These are phyloP conservation scores for Choloepus didactylus DNA, from an alignment of 2,797 vertebrate genomes.

Conservation along the genomic window DNA sequence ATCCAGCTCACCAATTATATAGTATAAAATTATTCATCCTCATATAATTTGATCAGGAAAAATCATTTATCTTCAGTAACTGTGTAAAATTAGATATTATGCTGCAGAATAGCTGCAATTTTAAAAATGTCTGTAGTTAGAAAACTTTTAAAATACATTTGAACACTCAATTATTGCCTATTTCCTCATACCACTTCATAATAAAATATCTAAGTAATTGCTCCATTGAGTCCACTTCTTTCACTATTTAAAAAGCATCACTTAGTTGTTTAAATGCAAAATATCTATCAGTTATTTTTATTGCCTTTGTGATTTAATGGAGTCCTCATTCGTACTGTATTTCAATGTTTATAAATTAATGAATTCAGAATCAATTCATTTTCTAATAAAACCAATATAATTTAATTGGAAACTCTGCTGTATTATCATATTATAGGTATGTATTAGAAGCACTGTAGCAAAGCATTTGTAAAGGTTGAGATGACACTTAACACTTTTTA, in stretches of 20 bases:
- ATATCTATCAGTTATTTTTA: constrained; percentile 75
- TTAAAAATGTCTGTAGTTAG: constrained; percentile 84
- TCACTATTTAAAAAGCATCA: constrained; percentile 80
- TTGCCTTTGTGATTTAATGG: constrained; percentile 71
- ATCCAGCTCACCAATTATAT: constrained; percentile 90
- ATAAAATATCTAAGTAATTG: constrained; percentile 84
- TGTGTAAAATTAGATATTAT: constrained; percentile 89
- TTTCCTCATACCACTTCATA: constrained; percentile 85
- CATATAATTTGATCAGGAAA: constrained; percentile 90
- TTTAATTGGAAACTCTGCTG: constrained; percentile 65
- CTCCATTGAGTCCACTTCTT: constrained; percentile 84
- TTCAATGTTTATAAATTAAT: constrained; percentile 83
- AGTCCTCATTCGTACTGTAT: constrained; percentile 69
- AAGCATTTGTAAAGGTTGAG: constrained; percentile 50
- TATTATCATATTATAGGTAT: constrained; percentile 37
- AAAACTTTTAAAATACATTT: constrained; percentile 85
- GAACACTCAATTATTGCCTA: constrained; percentile 84
- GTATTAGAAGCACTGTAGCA: constrained; percentile 27
- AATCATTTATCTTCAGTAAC: constrained; percentile 90
- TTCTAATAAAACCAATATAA: constrained; percentile 76
- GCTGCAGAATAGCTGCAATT: constrained; percentile 85
- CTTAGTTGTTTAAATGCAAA: constrained; percentile 84
- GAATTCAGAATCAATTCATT: constrained; percentile 80
- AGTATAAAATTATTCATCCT: constrained; percentile 91
- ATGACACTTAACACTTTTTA: constrained; percentile 70